A percentile compares a stretch with the other conserved stretches of the same genome.
Evolutionary conservation across 2,888 invertebrate species (phyloP).

Genomic region (Himalopsyche kuldschensis): DNA sequence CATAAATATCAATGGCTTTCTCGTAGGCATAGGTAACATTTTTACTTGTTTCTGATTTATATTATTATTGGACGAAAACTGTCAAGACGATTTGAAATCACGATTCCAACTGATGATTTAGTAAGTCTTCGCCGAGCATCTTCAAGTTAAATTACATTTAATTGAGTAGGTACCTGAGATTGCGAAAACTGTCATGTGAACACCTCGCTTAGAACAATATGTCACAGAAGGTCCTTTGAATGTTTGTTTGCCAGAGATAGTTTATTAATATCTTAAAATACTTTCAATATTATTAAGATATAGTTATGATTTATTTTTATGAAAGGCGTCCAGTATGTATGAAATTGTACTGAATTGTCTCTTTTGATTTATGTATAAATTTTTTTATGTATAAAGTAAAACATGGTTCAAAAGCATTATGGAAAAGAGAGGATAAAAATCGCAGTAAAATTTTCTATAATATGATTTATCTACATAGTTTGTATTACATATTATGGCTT

Average conservation of each 20-base stretch:
- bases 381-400: too few species aligned
- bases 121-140: background rate
- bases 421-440: too few species aligned
- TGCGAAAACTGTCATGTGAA: conserved; percentile 30
- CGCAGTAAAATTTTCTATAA: too few species aligned
- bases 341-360: too few species aligned
- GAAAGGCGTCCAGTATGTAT: too few species aligned
- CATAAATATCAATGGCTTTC: background rate
- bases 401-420: too few species aligned
- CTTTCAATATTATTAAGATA: background rate
- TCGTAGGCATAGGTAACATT: background rate
- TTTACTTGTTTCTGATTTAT: background rate
- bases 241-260: background rate
- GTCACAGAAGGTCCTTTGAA: conserved; percentile 4
- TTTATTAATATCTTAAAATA: background rate
- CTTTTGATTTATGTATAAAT: too few species aligned
- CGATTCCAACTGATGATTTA: background rate
- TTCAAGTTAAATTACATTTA: conserved; percentile 32
- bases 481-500: too few species aligned
- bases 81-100: background rate
- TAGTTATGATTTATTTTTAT: background rate
- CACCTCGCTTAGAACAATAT: conserved; percentile 3
- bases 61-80: background rate
- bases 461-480: too few species aligned
- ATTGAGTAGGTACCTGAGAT: conserved; percentile 29